phyloP scores from a whole-genome alignment of 2,113 vertebrate genomes.

The Anoura caudifer region DNA sequence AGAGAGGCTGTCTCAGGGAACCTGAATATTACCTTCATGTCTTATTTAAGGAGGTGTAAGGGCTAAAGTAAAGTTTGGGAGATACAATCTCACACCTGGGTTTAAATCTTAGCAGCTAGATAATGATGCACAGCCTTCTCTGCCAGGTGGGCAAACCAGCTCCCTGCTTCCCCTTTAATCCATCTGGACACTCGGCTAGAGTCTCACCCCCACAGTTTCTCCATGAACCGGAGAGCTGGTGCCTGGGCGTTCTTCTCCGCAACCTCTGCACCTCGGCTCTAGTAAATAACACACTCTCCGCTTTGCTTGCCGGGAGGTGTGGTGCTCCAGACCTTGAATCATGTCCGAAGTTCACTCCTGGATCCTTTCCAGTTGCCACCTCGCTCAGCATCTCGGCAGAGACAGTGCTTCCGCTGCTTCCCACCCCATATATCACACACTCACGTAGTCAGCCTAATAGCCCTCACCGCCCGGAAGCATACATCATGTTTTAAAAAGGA shows the following conservation, averaged over 20 bases:
- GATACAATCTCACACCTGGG: neutral
- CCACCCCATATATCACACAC: neutral
- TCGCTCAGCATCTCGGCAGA: fast-evolving
- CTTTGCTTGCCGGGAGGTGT: neutral
- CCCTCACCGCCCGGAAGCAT: neutral
- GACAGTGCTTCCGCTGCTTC: neutral
- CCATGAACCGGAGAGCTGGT: fast-evolving
- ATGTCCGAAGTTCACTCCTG: neutral
- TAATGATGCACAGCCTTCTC: neutral
- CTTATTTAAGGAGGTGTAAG: neutral
- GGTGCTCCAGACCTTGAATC: neutral
- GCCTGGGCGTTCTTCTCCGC: neutral
- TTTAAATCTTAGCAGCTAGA: neutral
- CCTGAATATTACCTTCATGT: neutral
- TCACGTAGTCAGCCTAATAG: neutral
- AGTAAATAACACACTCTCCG: neutral
- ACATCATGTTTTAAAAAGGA: neutral
- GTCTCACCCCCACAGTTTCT: neutral
- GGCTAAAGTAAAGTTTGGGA: neutral
- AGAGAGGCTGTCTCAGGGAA: fast-evolving
- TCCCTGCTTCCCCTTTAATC: neutral
- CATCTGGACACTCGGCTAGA: neutral
- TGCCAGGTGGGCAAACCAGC: neutral
- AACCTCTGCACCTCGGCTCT: neutral
- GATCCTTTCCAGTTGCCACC: neutral